phyloP scores from a whole-genome alignment of 2,113 vertebrate genomes.

The Paedocypris sp. region DNA sequence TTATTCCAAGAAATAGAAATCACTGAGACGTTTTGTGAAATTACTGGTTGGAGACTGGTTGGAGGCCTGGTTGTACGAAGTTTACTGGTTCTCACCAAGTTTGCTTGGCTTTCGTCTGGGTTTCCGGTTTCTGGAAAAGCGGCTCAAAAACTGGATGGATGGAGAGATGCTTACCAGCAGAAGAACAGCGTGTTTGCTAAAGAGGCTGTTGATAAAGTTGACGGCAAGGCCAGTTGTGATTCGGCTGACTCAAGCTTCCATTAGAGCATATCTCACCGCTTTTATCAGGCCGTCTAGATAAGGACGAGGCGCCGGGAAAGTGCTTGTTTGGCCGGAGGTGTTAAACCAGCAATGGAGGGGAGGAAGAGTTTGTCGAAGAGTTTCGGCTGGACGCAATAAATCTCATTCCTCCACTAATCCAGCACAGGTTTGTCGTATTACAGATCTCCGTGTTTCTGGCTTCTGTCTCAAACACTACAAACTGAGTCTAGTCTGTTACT shows the following conservation, averaged over 20 bases:
- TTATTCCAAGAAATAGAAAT: too few species aligned
- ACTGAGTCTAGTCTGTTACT: constrained; percentile 1
- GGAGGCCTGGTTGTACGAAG: too few species aligned
- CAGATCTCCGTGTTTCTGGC: background rate
- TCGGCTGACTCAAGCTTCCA: constrained; percentile 15
- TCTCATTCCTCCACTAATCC: background rate
- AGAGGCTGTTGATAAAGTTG: constrained; percentile 15
- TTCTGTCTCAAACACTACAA: background rate
- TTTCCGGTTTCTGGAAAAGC: too few species aligned
- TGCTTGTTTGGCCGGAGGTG: constrained; percentile 29
- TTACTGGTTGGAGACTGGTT: too few species aligned
- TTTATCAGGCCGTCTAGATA: background rate
- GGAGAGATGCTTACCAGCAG: too few species aligned
- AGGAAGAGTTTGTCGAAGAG: constrained; percentile 10
- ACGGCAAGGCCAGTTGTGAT: too few species aligned
- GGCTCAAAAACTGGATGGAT: too few species aligned
- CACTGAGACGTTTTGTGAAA: too few species aligned
- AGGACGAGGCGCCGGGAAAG: constrained; percentile 3
- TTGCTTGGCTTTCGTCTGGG: too few species aligned
- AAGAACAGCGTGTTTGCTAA: too few species aligned
- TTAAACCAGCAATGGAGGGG: constrained; percentile 18
- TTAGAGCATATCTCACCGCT: constrained; percentile 17
- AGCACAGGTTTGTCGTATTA: background rate
- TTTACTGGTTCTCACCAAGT: too few species aligned
- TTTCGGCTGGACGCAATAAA: constrained; percentile 5